Percentiles rank a stretch among this genome's conserved stretches.
phyloP scores from a whole-genome alignment of 2,113 vertebrate species.

The Mellivora capensis region DNA sequence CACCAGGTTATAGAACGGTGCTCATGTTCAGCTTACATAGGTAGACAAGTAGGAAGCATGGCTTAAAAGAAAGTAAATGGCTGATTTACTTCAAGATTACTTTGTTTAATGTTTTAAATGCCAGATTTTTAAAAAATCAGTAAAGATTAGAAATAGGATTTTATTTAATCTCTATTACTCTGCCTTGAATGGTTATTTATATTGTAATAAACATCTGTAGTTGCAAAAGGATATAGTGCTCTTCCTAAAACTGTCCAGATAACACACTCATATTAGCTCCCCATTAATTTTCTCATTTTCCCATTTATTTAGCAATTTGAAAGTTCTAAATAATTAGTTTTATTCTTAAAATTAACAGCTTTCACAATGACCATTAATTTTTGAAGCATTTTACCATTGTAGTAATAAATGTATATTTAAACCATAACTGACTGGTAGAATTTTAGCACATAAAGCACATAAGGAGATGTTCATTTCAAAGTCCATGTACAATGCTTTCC shows the following conservation, averaged over 20 bases:
- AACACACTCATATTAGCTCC: neutral
- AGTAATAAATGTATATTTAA: constrained; percentile 19
- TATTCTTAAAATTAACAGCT: constrained; percentile 36
- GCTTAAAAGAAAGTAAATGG: neutral
- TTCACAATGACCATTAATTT: constrained; percentile 40
- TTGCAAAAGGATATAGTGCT: neutral
- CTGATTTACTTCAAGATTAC: neutral
- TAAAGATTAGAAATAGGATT: neutral
- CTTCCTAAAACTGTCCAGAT: neutral
- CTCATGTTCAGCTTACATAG: rapidly evolving
- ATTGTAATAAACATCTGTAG: neutral
- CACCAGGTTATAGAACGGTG: rapidly evolving
- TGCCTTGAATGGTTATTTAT: neutral
- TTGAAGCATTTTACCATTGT: neutral
- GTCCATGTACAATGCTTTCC: neutral
- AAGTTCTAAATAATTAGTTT: constrained; percentile 47
- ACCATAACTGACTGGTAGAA: neutral
- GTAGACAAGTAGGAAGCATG: neutral
- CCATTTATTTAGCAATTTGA: neutral
- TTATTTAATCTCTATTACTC: neutral
- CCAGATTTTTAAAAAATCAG: neutral
- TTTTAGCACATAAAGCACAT: neutral
- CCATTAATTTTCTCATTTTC: neutral
- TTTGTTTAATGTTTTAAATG: neutral
- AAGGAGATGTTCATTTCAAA: neutral